These are phyloP conservation scores for Rugalucina vietnamica DNA, from an alignment of 2,888 invertebrate genomes.

Conservation along the genomic window DNA sequence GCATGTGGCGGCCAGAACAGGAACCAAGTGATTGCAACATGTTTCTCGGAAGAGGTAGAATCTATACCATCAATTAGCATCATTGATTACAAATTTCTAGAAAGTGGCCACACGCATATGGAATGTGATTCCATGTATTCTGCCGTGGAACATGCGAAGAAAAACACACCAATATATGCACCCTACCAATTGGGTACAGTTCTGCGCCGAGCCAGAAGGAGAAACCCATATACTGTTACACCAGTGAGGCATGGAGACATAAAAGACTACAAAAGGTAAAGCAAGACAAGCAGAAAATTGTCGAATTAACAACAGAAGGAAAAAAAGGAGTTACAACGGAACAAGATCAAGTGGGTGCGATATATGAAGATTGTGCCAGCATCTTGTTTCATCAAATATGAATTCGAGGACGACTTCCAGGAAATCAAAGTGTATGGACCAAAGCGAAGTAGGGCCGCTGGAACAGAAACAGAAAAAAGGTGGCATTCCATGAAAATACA, in stretches of 20 bases:
- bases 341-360: constrained; percentile 24
- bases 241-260: constrained; percentile 30
- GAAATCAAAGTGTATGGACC: background rate
- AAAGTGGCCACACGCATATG: constrained; percentile 55
- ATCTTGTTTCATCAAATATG: constrained; percentile 11
- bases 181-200: constrained; percentile 49
- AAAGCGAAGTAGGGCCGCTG: background rate
- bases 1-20: constrained; percentile 44
- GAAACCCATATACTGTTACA: constrained; percentile 30
- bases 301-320: background rate
- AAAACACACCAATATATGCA: constrained; percentile 40
- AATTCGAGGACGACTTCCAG: constrained; percentile 17
- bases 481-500: background rate
- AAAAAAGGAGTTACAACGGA: constrained; percentile 18
- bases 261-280: constrained; percentile 8
- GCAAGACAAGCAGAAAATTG: background rate
- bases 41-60: constrained; percentile 31
- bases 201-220: constrained; percentile 28
- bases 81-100: constrained; percentile 49
- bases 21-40: constrained; percentile 40
- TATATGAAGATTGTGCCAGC: background rate
- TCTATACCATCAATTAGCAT: constrained; percentile 20
- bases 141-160: constrained; percentile 40
- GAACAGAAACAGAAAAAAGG: background rate
- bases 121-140: constrained; percentile 51